Conservation (phyloP, 2,888 invertebrate genomes). For the Eumerus sabulonum region DNA sequence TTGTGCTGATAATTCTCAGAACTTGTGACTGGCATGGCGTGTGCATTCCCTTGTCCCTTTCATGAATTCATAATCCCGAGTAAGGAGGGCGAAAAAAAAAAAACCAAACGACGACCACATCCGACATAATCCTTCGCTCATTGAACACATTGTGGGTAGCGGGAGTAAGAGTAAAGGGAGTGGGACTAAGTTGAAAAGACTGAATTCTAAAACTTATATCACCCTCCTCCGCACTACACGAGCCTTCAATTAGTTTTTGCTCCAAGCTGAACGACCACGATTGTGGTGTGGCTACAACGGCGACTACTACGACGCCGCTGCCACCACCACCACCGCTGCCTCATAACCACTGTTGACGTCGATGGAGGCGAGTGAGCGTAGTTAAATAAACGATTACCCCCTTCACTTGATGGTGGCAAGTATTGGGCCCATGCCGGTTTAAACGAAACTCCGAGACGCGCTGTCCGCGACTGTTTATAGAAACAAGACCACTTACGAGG, state of each 20-base stretch:
- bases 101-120: conserved; percentile 56
- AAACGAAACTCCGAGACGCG: too few relatives aligned
- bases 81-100: conserved; percentile 14
- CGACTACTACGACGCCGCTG: not conserved
- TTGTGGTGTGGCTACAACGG: too few relatives aligned
- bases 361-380: conserved; percentile 59
- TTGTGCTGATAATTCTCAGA: conserved; percentile 52
- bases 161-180: conserved; percentile 28
- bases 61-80: conserved; percentile 9
- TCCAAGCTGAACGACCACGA: conserved; percentile 16
- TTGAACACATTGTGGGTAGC: not conserved
- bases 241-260: conserved; percentile 63
- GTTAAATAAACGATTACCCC: conserved; percentile 68
- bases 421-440: too few relatives aligned
- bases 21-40: conserved; percentile 23
- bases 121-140: conserved; percentile 34
- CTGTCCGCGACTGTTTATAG: conserved; percentile 16
- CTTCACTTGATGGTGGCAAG: conserved; percentile 26
- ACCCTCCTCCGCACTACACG: conserved; percentile 61
- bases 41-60: conserved; percentile 38
- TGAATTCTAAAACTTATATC: conserved; percentile 42
- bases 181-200: conserved; percentile 11
- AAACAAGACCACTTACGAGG: conserved; percentile 33
- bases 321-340: not conserved
- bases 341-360: too few relatives aligned